phyloP scores from a whole-genome alignment of 2,888 invertebrate species.

The Scrobipalpa atriplicella region DNA sequence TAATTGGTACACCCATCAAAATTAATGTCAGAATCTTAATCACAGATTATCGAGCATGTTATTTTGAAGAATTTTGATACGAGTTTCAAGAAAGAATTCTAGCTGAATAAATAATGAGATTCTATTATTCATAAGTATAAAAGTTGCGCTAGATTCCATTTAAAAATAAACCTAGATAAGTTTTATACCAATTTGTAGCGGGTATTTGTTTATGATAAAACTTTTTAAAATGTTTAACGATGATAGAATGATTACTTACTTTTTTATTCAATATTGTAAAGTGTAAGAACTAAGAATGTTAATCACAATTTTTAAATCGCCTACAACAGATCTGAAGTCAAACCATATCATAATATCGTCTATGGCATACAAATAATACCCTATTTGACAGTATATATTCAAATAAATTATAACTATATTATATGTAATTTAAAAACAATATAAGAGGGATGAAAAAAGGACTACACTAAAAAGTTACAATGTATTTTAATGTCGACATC shows the following conservation, averaged over 20 bases:
- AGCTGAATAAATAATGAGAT: conserved; percentile 25
- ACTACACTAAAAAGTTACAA: too few species aligned
- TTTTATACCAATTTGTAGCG: not conserved
- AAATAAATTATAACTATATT: too few species aligned
- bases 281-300: too few species aligned
- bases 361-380: too few species aligned
- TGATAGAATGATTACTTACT: not conserved
- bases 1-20: not conserved
- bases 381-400: too few species aligned
- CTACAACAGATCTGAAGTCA: too few species aligned
- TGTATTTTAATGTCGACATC: too few species aligned
- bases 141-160: conserved; percentile 5
- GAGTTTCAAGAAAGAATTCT: conserved; percentile 31
- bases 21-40: not conserved
- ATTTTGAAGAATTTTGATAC: conserved; percentile 29
- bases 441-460: too few species aligned
- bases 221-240: not conserved
- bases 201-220: not conserved
- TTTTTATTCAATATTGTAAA: too few species aligned
- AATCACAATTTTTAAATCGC: too few species aligned
- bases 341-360: too few species aligned
- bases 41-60: conserved; percentile 27
- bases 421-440: too few species aligned
- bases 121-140: conserved; percentile 8
- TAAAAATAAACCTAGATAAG: not conserved